Evolutionary conservation across 1,140 invertebrate species (phyloP), one percentile per base, ranked within the genome.

Genomic region (Cyclina sinensis): DNA sequence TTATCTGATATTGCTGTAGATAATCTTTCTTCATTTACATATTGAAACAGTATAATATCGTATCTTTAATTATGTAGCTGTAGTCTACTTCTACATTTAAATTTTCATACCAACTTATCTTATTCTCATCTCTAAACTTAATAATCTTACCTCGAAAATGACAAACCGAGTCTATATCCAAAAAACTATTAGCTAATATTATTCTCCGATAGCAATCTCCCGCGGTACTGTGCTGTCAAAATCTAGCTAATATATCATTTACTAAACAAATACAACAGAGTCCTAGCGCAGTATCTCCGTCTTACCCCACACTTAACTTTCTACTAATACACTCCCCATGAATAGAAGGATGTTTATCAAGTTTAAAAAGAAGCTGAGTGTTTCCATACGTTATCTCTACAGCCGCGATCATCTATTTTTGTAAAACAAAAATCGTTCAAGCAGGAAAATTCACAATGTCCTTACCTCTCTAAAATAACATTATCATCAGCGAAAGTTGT

Each of bases 271-370:
- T 46, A 78, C 16, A 21, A n/a, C 27, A 54, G 48, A 54, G 74
- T 46, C 24, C 35, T 39, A 48, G 7, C 24, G 74, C 30, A 57
- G 54, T 24, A 51, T 78, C 74, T 7, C 74, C 74, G 3, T 3
- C 2, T 9, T 54, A 78, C 74, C 74, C 74, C 30, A 35, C 48
- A 78, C 74, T 78, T 78, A 78, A 78, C 74, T 78, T 54, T 51
- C 74, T 21, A 51, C 48, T 78, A 78, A 78, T 78, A 54, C 27
- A 78, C 74, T 78, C 27, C 1, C 12, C 27, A 35, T 78, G 43
- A 78, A 30, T 51, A 7, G 24, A 24, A 78, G 12, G 43, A n/a
- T 57, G 27, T 30, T 78, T 78, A 48, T 32, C 43, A 48, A 5
- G 39, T 74, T 46, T 48, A 4, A 74, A n/a, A 74, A 48, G 70